Evolutionary conservation across 1,140 invertebrate genomes (phyloP), one percentile per base, ranked within the genome.

Genomic region (Dolichoris vasculosae): DNA sequence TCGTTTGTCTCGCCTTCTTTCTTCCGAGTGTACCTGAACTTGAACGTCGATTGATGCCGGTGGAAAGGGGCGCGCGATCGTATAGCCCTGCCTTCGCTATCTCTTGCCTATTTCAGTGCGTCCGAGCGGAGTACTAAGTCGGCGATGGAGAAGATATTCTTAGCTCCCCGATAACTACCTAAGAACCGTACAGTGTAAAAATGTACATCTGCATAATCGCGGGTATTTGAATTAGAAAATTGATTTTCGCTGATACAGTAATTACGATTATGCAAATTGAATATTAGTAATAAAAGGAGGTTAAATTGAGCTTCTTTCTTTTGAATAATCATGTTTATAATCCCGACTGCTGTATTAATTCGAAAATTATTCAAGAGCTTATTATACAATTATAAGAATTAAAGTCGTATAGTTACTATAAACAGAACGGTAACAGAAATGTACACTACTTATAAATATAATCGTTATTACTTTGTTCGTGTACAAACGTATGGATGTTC

Each of bases 301-400:
- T 48, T 69, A 30, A 48, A 48, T 30, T 8, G 69, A 8, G 32
- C 63, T 67, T 35, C 3, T 32, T 67, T 79, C 3, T 59, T 63
- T 63, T 71, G 6, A 7, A 69, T 63, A 76, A 83, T 46, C 17
- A 55, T 55, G 35, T 83, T 83, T 83, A 64, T 51, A 43, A 11
- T 9, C 17, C n/a, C 23, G 55, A 15, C n/a, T n/a, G n/a, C 32
- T 35, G 67, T 23, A 83, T 82, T 75, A 82, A 26, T 38, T 75
- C 4, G 48, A 0, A 38, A 32, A 48, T 23, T 30, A 4, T 63
- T 76, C 38, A 76, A 32, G 6, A 75, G 48, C 15, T 11, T 32
- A 83, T 83, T 76, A 83, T 76, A 64, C 40, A 76, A 76, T 75
- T 83, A 64, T 6, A 76, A 63, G 69, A 83, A 76, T 83, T 73